Evolutionary conservation across 2,888 invertebrate genomes (phyloP).

Genomic region (Leptura quadrifasciata): DNA sequence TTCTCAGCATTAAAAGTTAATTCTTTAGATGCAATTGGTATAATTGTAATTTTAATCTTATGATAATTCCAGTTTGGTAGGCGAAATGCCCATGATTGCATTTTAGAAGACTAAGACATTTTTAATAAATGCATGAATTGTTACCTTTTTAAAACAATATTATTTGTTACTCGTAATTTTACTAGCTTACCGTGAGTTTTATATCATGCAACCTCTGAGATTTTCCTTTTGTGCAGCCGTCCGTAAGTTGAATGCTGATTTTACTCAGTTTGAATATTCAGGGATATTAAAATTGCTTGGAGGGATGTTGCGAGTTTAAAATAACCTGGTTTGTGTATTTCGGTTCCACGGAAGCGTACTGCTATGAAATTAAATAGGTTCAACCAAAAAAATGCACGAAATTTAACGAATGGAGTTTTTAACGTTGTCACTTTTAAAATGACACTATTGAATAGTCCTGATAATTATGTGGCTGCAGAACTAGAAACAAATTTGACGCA

Average conservation of each 20-base stretch:
- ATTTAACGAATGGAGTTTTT: not conserved
- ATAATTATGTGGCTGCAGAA: not conserved
- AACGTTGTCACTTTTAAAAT: not conserved
- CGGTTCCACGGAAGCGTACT: not conserved
- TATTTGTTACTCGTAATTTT: not conserved
- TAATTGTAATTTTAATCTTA: too few species aligned
- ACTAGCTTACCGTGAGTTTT: not conserved
- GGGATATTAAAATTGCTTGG: not conserved
- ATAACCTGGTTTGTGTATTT: not conserved
- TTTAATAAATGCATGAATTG: not conserved
- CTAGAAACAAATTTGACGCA: not conserved
- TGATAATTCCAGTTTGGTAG: too few species aligned
- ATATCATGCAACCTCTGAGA: not conserved
- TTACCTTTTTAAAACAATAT: not conserved
- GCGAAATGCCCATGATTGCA: too few species aligned
- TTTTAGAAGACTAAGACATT: too few species aligned
- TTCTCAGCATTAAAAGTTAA: too few species aligned
- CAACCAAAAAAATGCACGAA: not conserved
- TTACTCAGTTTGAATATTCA: not conserved
- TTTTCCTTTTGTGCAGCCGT: not conserved
- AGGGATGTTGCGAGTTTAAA: not conserved
- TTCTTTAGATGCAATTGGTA: too few species aligned
- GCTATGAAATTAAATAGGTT: not conserved
- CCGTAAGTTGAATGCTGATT: not conserved
- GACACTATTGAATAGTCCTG: not conserved